Evolutionary conservation across 2,113 vertebrate species (phyloP).

Genomic region (Apodemus sylvaticus): DNA sequence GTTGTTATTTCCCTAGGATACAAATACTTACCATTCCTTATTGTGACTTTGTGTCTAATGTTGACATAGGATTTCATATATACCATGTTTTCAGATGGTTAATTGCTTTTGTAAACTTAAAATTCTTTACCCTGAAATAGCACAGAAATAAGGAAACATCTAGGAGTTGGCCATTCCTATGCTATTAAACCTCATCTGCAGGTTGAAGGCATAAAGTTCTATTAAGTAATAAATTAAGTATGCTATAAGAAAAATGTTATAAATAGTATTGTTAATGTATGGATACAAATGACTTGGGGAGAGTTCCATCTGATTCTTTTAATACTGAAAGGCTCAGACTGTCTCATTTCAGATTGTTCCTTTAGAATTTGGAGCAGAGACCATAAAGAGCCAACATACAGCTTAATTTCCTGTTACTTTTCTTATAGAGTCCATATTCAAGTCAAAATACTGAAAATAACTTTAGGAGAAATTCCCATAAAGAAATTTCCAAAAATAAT

Average conservation of each 20-base stretch:
- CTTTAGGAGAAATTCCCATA: slow-evolving; percentile 37
- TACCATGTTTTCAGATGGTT: background rate
- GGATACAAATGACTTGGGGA: slow-evolving; percentile 57
- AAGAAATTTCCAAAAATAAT: slow-evolving; percentile 26
- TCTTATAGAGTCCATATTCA: slow-evolving; percentile 66
- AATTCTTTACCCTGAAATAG: slow-evolving; percentile 27
- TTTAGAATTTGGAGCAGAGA: slow-evolving; percentile 29
- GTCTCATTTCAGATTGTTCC: slow-evolving; percentile 26
- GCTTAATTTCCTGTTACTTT: slow-evolving; percentile 46
- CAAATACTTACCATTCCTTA: background rate
- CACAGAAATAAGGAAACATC: background rate
- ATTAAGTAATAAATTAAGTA: slow-evolving; percentile 44
- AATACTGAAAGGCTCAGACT: slow-evolving; percentile 37
- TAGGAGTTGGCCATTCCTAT: background rate
- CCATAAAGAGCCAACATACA: background rate
- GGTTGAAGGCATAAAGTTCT: slow-evolving; percentile 7
- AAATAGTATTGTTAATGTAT: slow-evolving; percentile 54
- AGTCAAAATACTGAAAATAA: slow-evolving; percentile 46
- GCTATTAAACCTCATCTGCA: background rate
- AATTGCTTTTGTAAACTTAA: slow-evolving; percentile 31
- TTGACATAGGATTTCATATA: background rate
- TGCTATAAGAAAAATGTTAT: slow-evolving; percentile 57
- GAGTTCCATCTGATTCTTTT: background rate
- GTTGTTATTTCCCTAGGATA: background rate
- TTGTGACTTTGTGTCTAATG: background rate